Evolutionary conservation across 2,797 vertebrate genomes (phyloP), one percentile per base, ranked within the genome.

Genomic region (Chelon auratus): DNA sequence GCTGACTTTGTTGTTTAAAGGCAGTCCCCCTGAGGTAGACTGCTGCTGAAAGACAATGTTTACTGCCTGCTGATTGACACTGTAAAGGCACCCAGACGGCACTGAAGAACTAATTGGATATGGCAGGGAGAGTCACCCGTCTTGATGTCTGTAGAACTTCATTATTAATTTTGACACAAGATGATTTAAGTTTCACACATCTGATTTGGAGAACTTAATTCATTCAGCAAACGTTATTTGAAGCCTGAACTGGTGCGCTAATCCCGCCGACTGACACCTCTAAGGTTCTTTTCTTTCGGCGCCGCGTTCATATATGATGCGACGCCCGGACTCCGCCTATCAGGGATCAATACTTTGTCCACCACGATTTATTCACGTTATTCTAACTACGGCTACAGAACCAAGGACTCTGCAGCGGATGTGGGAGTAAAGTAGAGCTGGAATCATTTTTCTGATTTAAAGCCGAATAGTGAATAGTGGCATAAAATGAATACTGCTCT

Each of bases 1-100:
- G 85, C 91, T 90, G 92, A 90, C 86, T 92, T 91, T 89, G 86
- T 93, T 93, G 89, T 92, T 91, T 88, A 87, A 91, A 88, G 83
- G 70, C 86, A 81, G 73, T 72, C 82, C 85, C 87, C 86, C 82
- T 61, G 83, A 90, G 87, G 84, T 88, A 85, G 85, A 71, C 86
- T 75, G 74, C 85, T 73, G 87, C 82, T 89, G 87, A 91, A 88
- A 89, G 89, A 91, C 87, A 81, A 70, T 85, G 82, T 92, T 92
- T 91, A 92, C 87, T 81, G 89, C 86, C 82, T 81, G 87, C 75
- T 90, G 90, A 92, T 82, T 91, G 90, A 91, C 90, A 91, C 82
- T 68, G 84, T 82, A 88, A 92, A 91, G 87, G 79, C 81, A 83
- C 83, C 64, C 88, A 72, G 83, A 89, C 75, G 61, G 83, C 81